Conservation (phyloP, 2,888 invertebrate genomes). For the Stomorhina lunata region DNA sequence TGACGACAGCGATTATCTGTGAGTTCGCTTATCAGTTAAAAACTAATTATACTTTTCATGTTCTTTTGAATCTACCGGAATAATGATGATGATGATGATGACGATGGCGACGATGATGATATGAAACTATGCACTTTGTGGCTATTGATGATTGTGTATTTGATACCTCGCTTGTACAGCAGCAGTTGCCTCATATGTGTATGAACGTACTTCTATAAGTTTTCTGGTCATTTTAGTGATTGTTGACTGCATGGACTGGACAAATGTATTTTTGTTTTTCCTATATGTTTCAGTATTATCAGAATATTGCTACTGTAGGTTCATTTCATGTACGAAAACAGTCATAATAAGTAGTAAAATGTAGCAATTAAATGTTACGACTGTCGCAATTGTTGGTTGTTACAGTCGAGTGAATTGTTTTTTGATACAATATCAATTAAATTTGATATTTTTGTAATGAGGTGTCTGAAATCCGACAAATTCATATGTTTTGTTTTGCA, state of each 20-base stretch:
- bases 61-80: conserved; percentile 42
- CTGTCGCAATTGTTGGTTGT: conserved; percentile 8
- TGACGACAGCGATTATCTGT: conserved; percentile 61
- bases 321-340: conserved; percentile 43
- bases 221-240: conserved; percentile 33
- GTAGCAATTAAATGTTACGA: conserved; percentile 50
- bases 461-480: conserved; percentile 38
- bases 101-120: conserved; percentile 12
- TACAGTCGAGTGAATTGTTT: conserved; percentile 45
- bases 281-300: background rate
- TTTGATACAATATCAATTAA: conserved; percentile 53
- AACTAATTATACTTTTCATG: conserved; percentile 61
- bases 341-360: conserved; percentile 23
- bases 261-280: conserved; percentile 20
- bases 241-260: conserved; percentile 3
- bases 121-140: background rate
- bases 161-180: conserved; percentile 5
- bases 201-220: conserved; percentile 25
- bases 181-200: too few relatives aligned
- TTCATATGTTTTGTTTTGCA: conserved; percentile 7
- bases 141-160: conserved; percentile 30
- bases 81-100: conserved; percentile 25
- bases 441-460: conserved; percentile 59
- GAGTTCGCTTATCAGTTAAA: conserved; percentile 53
- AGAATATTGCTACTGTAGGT: conserved; percentile 3